These are phyloP conservation scores for Ptilonorhynchus violaceus DNA, from an alignment of 2,113 vertebrate genomes.

Conservation along the genomic window DNA sequence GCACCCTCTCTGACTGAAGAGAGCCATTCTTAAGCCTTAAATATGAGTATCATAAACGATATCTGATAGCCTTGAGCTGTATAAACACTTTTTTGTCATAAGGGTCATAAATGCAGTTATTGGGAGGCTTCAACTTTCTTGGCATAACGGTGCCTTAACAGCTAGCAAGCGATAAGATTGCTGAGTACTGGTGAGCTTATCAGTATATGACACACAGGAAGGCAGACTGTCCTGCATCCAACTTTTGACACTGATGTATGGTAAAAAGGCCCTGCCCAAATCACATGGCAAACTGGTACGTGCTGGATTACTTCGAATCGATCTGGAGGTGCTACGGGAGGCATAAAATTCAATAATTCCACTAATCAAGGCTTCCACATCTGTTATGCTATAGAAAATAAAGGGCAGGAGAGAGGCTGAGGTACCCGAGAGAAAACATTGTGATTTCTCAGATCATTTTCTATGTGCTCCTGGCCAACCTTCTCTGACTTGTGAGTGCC, in stretches of 20 bases:
- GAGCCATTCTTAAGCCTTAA: neutral
- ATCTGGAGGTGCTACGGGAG: neutral
- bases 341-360: neutral
- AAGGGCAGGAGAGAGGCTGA: neutral
- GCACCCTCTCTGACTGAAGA: neutral
- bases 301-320: neutral
- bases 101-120: neutral
- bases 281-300: neutral
- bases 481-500: neutral
- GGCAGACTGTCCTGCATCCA: fast-evolving
- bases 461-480: neutral
- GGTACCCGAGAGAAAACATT: neutral
- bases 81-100: neutral
- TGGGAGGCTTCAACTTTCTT: neutral
- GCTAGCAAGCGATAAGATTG: neutral
- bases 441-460: neutral
- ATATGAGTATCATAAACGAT: fast-evolving
- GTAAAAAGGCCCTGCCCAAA: neutral
- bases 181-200: neutral
- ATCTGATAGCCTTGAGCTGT: neutral
- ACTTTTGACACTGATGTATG: neutral
- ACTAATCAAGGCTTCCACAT: neutral
- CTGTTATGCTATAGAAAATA: neutral
- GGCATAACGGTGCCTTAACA: neutral
- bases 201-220: neutral